phyloP scores from a whole-genome alignment of 2,113 vertebrate genomes.

The Rhodinocichla rosea region DNA sequence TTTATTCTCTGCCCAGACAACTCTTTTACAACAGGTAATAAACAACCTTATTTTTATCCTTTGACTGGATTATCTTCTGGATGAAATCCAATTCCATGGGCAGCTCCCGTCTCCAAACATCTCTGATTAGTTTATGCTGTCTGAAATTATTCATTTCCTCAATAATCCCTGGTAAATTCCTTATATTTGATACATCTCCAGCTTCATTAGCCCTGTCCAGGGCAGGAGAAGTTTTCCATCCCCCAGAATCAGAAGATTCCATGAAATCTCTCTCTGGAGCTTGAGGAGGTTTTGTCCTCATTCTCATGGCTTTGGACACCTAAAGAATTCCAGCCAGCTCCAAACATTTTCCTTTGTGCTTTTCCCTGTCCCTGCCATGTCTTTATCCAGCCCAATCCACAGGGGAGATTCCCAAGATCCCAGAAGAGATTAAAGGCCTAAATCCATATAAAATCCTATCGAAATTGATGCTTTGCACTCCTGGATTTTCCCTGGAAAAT shows the following conservation, averaged over 20 bases:
- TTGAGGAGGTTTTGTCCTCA: not conserved
- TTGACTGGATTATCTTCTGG: constrained; percentile 10
- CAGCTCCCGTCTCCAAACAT: not conserved
- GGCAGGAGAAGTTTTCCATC: not conserved
- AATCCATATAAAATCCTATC: not conserved
- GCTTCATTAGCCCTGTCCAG: not conserved
- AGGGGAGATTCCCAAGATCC: not conserved
- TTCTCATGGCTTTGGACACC: not conserved
- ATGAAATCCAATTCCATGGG: not conserved
- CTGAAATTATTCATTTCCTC: not conserved
- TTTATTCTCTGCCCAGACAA: not conserved
- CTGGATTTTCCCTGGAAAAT: not conserved
- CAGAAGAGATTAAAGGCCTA: not conserved
- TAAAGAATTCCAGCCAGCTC: not conserved
- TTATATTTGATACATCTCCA: not conserved
- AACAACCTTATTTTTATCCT: not conserved
- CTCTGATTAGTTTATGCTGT: not conserved
- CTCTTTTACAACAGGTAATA: not conserved
- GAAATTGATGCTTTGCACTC: not conserved
- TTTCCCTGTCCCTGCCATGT: not conserved
- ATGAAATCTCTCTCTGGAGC: not conserved
- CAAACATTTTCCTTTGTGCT: too few species aligned
- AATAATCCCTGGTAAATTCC: not conserved
- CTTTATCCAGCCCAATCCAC: not conserved
- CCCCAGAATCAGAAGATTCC: not conserved